Evolutionary conservation across 2,888 invertebrate genomes (phyloP).

Genomic region (Andrena bucephala): DNA sequence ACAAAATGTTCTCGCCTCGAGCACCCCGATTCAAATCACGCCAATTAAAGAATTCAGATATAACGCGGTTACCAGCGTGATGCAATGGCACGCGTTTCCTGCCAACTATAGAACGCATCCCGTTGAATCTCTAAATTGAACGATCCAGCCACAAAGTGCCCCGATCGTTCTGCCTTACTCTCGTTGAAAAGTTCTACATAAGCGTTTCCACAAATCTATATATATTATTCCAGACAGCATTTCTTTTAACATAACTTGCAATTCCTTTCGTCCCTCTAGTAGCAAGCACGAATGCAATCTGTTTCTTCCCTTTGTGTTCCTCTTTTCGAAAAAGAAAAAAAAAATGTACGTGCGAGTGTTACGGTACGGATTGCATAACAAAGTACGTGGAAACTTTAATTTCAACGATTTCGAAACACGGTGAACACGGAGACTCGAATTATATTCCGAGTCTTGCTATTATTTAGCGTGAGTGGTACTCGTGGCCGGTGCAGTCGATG

Average conservation of each 20-base stretch:
- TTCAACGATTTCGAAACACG: background rate
- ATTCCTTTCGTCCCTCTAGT: background rate
- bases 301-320: background rate
- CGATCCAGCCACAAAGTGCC: conserved; percentile 25
- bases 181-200: background rate
- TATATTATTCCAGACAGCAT: background rate
- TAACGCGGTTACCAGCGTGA: conserved; percentile 59
- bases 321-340: no score
- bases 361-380: background rate
- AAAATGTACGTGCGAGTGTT: no score
- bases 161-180: background rate
- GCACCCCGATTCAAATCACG: conserved; percentile 59
- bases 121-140: conserved; percentile 56
- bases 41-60: conserved; percentile 69
- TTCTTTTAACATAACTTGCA: background rate
- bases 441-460: conserved; percentile 8
- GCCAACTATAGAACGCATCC: conserved; percentile 43
- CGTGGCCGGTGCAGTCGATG: conserved; percentile 2
- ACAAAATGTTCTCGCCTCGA: conserved; percentile 21
- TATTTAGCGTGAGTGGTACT: conserved; percentile 11
- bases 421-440: background rate
- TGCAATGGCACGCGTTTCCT: conserved; percentile 69
- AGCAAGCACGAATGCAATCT: background rate
- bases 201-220: background rate
- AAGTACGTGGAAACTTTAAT: background rate